Conservation (phyloP, 53 echinoderm and acorn worm species). For the Holothuria scabra region DNA sequence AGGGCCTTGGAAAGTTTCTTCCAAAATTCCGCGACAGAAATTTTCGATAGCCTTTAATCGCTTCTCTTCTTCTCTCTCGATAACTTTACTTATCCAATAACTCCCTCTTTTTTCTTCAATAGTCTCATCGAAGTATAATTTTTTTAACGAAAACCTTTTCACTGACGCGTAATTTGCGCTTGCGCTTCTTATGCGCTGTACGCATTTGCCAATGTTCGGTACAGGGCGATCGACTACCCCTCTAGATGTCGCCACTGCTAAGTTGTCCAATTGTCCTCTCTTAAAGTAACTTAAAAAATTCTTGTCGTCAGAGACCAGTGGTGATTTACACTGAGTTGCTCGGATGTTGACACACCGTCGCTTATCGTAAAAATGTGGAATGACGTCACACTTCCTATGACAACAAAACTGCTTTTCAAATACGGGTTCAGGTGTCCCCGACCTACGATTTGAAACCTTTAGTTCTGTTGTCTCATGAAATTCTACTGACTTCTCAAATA, state of each 20-base stretch:
- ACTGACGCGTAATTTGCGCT: constrained; percentile 63
- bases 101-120: constrained; percentile 38
- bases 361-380: constrained; percentile 42
- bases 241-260: constrained; percentile 77
- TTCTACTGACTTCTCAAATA: constrained; percentile 88
- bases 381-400: constrained; percentile 13
- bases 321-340: constrained; percentile 79
- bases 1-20: neutral
- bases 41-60: constrained; percentile 48
- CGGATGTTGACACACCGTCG: constrained; percentile 73
- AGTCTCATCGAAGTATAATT: constrained; percentile 69
- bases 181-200: constrained; percentile 70
- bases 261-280: constrained; percentile 68
- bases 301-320: constrained; percentile 70
- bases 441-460: neutral
- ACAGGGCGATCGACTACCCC: constrained; percentile 64
- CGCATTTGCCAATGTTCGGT: constrained; percentile 69
- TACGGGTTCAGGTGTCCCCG: neutral
- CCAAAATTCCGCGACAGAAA: constrained; percentile 26
- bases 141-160: constrained; percentile 70
- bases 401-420: constrained; percentile 12
- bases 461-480: constrained; percentile 1
- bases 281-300: constrained; percentile 82
- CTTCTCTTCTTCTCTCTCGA: constrained; percentile 61
- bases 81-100: constrained; percentile 70